Evolutionary conservation across 2,888 invertebrate species (phyloP), one percentile per base, ranked within the genome.

Genomic region (Mimumesa dahlbomi): DNA sequence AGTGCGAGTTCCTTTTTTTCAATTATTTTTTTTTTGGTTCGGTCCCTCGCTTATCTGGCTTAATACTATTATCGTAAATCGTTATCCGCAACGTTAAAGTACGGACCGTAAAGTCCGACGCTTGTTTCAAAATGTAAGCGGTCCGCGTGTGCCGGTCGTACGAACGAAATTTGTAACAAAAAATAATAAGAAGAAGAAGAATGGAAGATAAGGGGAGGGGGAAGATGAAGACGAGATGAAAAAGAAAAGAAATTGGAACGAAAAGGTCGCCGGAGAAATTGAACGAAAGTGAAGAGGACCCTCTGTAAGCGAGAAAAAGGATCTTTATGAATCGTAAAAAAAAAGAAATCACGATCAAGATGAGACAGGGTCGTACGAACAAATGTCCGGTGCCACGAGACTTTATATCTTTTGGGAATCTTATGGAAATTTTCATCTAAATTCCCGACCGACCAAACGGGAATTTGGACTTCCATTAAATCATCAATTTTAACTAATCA

Each of bases 111-210:
- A 46, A 43, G 11, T 36, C 21, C 29, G 25, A 34, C 25, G 42
- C 36, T 18, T 46, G 31, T 49, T 40, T 61, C 48, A 67, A 69
- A 75, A 61, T 54, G 71, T 70, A 80, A 78, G 74, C 73, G 74
- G 59, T 68, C 62, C 75, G 67, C 77, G 77, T 46, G 72, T 75
- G 78, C 75, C 78, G 57, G 74, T 70, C 69, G 64, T 46, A 58
- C 42, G 31, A 42, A 52, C 29, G 29, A 11, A 38, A 52, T 40
- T 38, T 25, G 22, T n/a, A 11, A n/a, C n/a, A n/a, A 42, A 21
- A 25, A 25, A 7, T 25, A 25, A 7, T 5, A 25, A 25, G 25
- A 25, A 7, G 25, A 22, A 21, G 9, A 18, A 18, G 1, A 19
- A 13, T 3, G 13, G 7, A 38, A 36, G 25, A 21, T 29, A 38